Base-by-base conservation (phyloP, 2,113 vertebrate species). In the Cebus imitator region DNA sequence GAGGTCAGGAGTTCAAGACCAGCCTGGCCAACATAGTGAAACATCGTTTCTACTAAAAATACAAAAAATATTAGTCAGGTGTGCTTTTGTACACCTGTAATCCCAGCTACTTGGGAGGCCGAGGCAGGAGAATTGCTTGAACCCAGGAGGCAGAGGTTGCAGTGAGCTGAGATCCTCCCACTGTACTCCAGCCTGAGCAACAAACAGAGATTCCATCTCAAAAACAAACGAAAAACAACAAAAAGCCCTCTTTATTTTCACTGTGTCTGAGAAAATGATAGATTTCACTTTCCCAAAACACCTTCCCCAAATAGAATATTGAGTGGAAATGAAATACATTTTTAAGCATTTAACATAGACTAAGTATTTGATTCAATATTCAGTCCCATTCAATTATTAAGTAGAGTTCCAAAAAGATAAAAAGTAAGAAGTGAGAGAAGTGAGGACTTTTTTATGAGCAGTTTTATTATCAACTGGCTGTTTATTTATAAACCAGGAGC, bases 311-410 rank as follows among this genome's bases (percentile, higher is more conserved):
- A 58, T 40, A 81, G 13, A 55, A 73, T 73, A 92, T 87, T 61
- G 20, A 35, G 72, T 93, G 40, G 14, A 45, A 85, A n/a, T 45
- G 0, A 6, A 84, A 85, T 96, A 68, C 73, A 58, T 55, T 66
- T 87, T 96, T 66, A 87, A 91, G 4, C 12, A 58, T 66, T 79
- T 87, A 48, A 17, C 52, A 6, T 32, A 88, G 20, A 35, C 79
- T 72, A 66, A 64, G 37, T 82, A 57, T 81, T 75, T 91, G 35
- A 48, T 91, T 96, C 52, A 78, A 78, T 86, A 57, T 90, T 83
- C 11, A 83, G 4, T 68, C 23, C 48, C 32, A 21, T 79, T 85
- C 35, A 8, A 30, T 64, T n/a, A n/a, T 73, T 61, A 81, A 66
- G 3, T 43, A 64, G 58, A 61, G 6, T 75, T 72, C 37, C 48